Evolutionary conservation across 2,888 invertebrate species (phyloP), one percentile per base, ranked within the genome.

Genomic region (Lepidochitona cinerea): DNA sequence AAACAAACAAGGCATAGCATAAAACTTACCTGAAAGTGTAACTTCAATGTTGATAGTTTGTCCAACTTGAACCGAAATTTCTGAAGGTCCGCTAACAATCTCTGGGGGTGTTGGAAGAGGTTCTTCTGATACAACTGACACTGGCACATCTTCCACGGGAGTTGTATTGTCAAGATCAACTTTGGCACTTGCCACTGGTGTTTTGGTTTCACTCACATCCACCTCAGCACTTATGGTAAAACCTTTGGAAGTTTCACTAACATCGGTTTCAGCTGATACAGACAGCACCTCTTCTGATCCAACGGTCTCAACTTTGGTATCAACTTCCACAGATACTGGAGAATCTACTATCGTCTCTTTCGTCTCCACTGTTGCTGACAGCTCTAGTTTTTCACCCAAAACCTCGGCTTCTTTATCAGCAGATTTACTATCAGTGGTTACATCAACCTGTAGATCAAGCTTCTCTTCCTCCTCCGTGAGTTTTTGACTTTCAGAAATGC

Each of bases 1-100:
- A n/a, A n/a, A n/a, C n/a, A n/a, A n/a, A n/a, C n/a, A n/a, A n/a
- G n/a, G n/a, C n/a, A 41, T 18, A n/a, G 7, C 23, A 49, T 5
- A 7, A 7, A 14, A 59, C 59, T 59, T 32, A 59, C 59, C 59
- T 4, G 59, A 4, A 29, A 59, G 23, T 59, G 59, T 59, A 23
- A 59, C 59, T 29, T 59, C 7, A 4, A 59, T 59, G 59, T 59
- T 59, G 59, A 59, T 26, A 59, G 59, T 59, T 26, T 59, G 59
- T 14, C 59, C 59, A 4, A 59, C 59, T 59, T 59, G 23, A 4
- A 59, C 59, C 1, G 59, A 59, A 29, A 59, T 59, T 4, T 59
- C 59, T 23, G 59, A 4, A 4, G 59, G 59, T 59, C 59, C 59
- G 9, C 9, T 59, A 4, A 59, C 23, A 9, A 59, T 26, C 26